A percentile compares a stretch with the other conserved stretches of the same genome.
phyloP scores from a whole-genome alignment of 2,797 vertebrate genomes.

The Otus scops region DNA sequence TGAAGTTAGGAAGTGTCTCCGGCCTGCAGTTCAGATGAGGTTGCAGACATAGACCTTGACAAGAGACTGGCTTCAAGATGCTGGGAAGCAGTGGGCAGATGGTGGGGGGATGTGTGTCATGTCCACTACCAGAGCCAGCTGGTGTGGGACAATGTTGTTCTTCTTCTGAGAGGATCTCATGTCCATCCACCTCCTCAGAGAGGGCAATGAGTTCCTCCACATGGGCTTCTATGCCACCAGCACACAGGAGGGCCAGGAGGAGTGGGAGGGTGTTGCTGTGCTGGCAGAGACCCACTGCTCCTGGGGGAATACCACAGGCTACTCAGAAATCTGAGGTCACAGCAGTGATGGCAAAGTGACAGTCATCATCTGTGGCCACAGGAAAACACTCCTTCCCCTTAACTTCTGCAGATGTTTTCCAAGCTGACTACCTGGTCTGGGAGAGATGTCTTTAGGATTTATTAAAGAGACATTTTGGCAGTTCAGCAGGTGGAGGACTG shows the following conservation, averaged over 20 bases:
- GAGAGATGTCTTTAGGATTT: background rate
- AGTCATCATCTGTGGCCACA: background rate
- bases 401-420: background rate
- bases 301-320: background rate
- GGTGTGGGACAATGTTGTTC: background rate
- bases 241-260: background rate
- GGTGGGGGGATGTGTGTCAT: rapidly evolving
- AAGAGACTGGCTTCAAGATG: background rate
- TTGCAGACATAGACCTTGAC: background rate
- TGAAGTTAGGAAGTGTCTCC: background rate
- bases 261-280: background rate
- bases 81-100: background rate
- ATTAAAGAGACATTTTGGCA: background rate
- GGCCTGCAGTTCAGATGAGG: background rate
- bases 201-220: background rate
- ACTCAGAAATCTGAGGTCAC: background rate
- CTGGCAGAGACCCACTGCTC: background rate
- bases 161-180: background rate
- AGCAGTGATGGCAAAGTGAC: background rate
- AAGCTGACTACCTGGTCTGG: background rate
- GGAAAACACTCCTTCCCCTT: background rate
- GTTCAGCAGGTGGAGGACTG: background rate
- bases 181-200: background rate
- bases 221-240: background rate
- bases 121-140: background rate